Evolutionary conservation across 2,888 invertebrate species (phyloP), one percentile per base, ranked within the genome.

Genomic region (Parasteatoda lunata): DNA sequence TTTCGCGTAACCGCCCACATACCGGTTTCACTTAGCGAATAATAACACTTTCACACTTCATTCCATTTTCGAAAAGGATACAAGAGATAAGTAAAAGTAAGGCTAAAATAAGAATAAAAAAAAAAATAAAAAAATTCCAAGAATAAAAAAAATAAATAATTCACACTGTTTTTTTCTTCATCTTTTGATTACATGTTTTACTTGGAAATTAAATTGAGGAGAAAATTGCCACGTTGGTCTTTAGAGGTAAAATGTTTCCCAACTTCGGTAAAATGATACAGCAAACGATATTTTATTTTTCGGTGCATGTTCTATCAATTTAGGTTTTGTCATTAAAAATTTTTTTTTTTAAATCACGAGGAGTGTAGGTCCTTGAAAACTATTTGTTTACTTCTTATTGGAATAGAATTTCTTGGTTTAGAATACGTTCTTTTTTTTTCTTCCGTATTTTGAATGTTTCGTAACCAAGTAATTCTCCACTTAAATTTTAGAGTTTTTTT

Each of bases 161-260:
- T 68, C 65, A 52, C 80, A 75, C 81, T 81, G 69, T 77, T 65
- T 45, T 64, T 11, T 69, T 70, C 49, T 64, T 48, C 45, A 54
- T 51, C 68, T 70, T 82, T 76, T 54, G 69, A 73, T 68, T 73
- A 66, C n/a, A 68, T 77, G 71, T 84, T 84, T 45, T 73, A 69
- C 54, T 72, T 48, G 48, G 78, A 84, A 79, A 84, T 78, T 78
- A 78, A 84, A 84, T 84, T 75, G 78, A 75, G 84, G 78, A 51
- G 84, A 84, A 78, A 84, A 84, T 84, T 84, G 69, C 73, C 54
- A 75, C 75, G 66, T 73, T 84, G 71, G 54, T 77, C 59, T 30
- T 30, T 30, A 30, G 68, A 65, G 70, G 65, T 65, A 70, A 70
- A 72, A 77, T 73, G 77, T 68, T 75, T 81, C 69, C 69, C 69